Base-by-base conservation (phyloP, 2,797 vertebrate species). In the Lates japonicus region DNA sequence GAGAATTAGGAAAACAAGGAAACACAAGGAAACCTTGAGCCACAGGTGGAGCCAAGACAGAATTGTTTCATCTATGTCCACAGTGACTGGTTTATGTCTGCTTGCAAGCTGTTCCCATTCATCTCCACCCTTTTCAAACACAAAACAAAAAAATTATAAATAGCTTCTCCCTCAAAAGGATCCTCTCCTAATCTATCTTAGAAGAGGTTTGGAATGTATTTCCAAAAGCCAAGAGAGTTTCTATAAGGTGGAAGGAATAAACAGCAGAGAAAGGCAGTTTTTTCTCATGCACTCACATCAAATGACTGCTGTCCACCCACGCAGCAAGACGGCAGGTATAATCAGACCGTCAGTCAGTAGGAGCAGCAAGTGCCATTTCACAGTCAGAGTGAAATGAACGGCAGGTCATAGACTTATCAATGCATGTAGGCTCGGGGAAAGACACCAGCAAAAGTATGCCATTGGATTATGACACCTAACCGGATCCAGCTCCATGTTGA, bases 251-350 rank as follows among this genome's bases (percentile, higher is more conserved):
- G 44, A 65, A 35, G 37, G 49, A 74, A 63, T 19, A 54, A 51
- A 81, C 42, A 70, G 44, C 48, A 74, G 67, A 76, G 48, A 71
- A 37, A 64, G 73, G 75, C 71, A 49, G 39, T 70, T 67, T 76
- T 77, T 82, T 79, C 60, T 55, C 55, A 66, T 58, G 52, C 29
- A 1, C 57, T 76, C 70, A 65, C 77, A 66, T 90, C 68, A 67
- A 81, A 88, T 58, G 62, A 58, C 69, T 85, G 80, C 82, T 86
- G 81, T 91, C 87, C 87, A 74, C 90, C 83, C 86, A 89, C 86
- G 35, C 81, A 74, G n/a, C n/a, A 48, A 76, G 66, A 80, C 29
- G 19, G 78, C 75, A 77, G 80, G 59, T 85, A 54, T 87, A 84
- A 88, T 90, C 83, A 79, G 71, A 67, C 67, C 57, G 84, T 84